Percentiles rank a stretch among this genome's conserved stretches.
Evolutionary conservation across 2,113 vertebrate species (phyloP).

Genomic region (Eublepharis macularius): DNA sequence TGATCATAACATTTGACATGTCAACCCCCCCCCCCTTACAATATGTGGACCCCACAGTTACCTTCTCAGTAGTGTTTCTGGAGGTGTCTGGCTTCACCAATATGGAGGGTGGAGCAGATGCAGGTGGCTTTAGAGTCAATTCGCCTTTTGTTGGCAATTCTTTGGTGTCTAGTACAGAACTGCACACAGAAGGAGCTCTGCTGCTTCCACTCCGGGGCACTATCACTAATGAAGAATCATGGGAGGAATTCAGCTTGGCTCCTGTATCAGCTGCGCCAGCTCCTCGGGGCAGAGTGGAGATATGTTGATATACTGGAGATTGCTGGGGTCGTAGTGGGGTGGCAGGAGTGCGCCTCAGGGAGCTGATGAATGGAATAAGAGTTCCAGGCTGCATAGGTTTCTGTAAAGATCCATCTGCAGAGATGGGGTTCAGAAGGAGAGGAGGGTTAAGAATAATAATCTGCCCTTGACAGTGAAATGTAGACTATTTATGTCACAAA

Average conservation of each 20-base stretch:
- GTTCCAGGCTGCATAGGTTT: slow-evolving; percentile 66
- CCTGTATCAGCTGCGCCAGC: slow-evolving; percentile 67
- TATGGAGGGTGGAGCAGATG: slow-evolving; percentile 85
- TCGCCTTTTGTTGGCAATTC: slow-evolving; percentile 74
- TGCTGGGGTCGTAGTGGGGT: slow-evolving; percentile 60
- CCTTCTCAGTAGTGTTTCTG: slow-evolving; percentile 86
- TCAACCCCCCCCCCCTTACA: accelerated
- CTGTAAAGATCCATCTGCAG: slow-evolving; percentile 76
- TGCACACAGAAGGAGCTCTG: slow-evolving; percentile 72
- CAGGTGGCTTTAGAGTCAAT: slow-evolving; percentile 63
- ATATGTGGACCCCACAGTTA: slow-evolving; percentile 31
- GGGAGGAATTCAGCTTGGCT: slow-evolving; percentile 63
- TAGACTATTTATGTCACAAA: background rate
- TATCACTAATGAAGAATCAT: slow-evolving; percentile 47
- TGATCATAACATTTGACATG: background rate
- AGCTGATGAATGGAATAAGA: slow-evolving; percentile 61
- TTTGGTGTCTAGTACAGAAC: slow-evolving; percentile 74
- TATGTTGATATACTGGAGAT: slow-evolving; percentile 73
- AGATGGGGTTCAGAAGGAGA: slow-evolving; percentile 33
- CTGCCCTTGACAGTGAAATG: background rate
- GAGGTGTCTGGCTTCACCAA: slow-evolving; percentile 89
- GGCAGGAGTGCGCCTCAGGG: slow-evolving; percentile 65
- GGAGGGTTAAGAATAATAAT: background rate
- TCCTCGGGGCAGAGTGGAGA: slow-evolving; percentile 10
- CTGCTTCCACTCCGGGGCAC: slow-evolving; percentile 50